Conservation (phyloP, 2,797 vertebrate genomes). For the Crenuchus spilurus region DNA sequence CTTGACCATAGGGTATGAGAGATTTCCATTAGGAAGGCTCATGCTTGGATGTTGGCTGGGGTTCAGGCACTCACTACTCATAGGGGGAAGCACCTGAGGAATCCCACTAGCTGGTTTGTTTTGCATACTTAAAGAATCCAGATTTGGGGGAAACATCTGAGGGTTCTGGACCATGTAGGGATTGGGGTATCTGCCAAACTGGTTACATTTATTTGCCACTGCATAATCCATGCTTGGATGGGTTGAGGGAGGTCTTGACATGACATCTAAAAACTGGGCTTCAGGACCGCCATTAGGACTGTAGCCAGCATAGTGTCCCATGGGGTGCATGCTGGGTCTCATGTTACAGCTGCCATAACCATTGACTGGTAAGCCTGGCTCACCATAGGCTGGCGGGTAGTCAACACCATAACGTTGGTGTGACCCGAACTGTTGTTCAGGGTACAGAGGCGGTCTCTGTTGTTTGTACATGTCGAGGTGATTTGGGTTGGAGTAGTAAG, state of each 20-base stretch:
- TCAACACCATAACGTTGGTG: conserved; percentile 83
- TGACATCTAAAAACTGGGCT: conserved; percentile 78
- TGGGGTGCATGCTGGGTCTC: conserved; percentile 76
- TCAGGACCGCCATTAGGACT: conserved; percentile 76
- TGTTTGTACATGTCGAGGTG: conserved; percentile 86
- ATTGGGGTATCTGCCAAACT: conserved; percentile 78
- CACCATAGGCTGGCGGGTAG: conserved; percentile 83
- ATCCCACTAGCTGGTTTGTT: conserved; percentile 80
- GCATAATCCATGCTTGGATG: conserved; percentile 77
- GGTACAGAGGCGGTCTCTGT: conserved; percentile 84
- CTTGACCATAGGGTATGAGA: conserved; percentile 72
- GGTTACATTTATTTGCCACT: conserved; percentile 79
- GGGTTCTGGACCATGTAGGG: conserved; percentile 76
- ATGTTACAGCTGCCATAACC: conserved; percentile 82
- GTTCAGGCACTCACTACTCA: conserved; percentile 76
- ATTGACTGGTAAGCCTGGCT: conserved; percentile 85
- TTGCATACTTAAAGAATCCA: conserved; percentile 84
- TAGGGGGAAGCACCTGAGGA: conserved; percentile 73
- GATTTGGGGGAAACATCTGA: conserved; percentile 74
- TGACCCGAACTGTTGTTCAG: conserved; percentile 84
- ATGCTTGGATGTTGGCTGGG: conserved; percentile 67
- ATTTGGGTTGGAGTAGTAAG: conserved; percentile 86
- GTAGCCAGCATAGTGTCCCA: conserved; percentile 82
- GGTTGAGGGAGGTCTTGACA: conserved; percentile 77
- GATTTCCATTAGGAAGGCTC: conserved; percentile 71